phyloP scores from a whole-genome alignment of 2,888 invertebrate genomes.

The Chrysolina haemoptera region DNA sequence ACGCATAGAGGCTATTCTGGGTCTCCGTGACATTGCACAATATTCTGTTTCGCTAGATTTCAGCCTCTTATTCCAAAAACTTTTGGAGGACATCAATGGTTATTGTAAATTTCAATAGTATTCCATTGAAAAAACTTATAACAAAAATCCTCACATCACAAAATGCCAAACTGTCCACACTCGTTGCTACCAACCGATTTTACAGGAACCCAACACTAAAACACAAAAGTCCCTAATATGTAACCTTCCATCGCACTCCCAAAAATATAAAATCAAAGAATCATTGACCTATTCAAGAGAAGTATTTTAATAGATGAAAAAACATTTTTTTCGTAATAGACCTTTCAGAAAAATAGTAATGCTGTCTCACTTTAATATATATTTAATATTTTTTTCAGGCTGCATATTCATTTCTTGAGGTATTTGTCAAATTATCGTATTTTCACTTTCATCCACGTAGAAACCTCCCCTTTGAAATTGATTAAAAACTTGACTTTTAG shows the following conservation, averaged over 20 bases:
- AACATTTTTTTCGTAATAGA: too few species aligned
- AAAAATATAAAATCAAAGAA: slow-evolving; percentile 16
- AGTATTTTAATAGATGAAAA: too few species aligned
- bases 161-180: slow-evolving; percentile 72
- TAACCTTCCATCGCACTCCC: slow-evolving; percentile 14
- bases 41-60: slow-evolving; percentile 61
- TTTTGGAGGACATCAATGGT: slow-evolving; percentile 64
- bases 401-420: too few species aligned
- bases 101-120: slow-evolving; percentile 63
- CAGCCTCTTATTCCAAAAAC: slow-evolving; percentile 57
- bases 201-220: slow-evolving; percentile 53
- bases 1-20: slow-evolving; percentile 64
- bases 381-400: too few species aligned
- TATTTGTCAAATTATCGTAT: too few species aligned
- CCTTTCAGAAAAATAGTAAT: too few species aligned
- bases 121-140: slow-evolving; percentile 69
- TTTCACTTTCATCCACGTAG: too few species aligned
- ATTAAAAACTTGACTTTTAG: too few species aligned
- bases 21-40: slow-evolving; percentile 63
- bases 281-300: not conserved
- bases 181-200: slow-evolving; percentile 68
- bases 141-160: slow-evolving; percentile 70
- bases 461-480: too few species aligned
- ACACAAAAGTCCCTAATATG: slow-evolving; percentile 55
- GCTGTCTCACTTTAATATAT: too few species aligned